Conservation (phyloP, 2,113 vertebrate species). For the Actenoides lindsayi region DNA sequence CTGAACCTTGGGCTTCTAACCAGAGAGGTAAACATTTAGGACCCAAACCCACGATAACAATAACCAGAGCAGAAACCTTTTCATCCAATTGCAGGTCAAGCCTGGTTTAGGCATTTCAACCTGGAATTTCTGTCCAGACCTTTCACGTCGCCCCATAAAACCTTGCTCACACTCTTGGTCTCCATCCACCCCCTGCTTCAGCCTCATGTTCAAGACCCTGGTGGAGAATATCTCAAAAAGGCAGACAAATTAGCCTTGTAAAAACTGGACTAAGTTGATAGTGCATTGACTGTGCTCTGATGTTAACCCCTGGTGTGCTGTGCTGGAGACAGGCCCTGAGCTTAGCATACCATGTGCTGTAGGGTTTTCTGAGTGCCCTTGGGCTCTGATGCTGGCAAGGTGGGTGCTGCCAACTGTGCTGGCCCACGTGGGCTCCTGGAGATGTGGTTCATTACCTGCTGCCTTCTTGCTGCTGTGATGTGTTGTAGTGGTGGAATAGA, state of each 20-base stretch:
- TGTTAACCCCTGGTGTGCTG: not conserved
- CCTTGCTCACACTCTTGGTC: rapidly evolving
- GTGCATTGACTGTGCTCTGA: not conserved
- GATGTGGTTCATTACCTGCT: not conserved
- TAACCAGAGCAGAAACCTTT: slow-evolving; percentile 15
- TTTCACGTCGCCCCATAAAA: not conserved
- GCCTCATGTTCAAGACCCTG: not conserved
- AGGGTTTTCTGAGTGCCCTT: not conserved
- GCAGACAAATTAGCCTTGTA: not conserved
- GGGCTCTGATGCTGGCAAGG: not conserved
- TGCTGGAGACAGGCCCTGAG: not conserved
- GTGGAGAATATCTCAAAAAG: not conserved
- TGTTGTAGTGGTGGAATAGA: not conserved
- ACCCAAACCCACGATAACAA: not conserved
- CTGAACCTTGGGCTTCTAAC: not conserved
- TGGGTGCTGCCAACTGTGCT: not conserved
- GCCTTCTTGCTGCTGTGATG: rapidly evolving
- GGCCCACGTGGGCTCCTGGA: not conserved
- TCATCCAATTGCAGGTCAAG: not conserved
- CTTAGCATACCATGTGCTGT: rapidly evolving
- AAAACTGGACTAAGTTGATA: not conserved
- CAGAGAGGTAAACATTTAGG: not conserved
- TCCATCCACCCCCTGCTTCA: not conserved
- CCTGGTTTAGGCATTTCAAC: not conserved
- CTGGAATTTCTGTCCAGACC: not conserved